Percentiles rank a stretch among this genome's conserved stretches.
Conservation (phyloP, 2,113 vertebrate species). For the Etia nguti region DNA sequence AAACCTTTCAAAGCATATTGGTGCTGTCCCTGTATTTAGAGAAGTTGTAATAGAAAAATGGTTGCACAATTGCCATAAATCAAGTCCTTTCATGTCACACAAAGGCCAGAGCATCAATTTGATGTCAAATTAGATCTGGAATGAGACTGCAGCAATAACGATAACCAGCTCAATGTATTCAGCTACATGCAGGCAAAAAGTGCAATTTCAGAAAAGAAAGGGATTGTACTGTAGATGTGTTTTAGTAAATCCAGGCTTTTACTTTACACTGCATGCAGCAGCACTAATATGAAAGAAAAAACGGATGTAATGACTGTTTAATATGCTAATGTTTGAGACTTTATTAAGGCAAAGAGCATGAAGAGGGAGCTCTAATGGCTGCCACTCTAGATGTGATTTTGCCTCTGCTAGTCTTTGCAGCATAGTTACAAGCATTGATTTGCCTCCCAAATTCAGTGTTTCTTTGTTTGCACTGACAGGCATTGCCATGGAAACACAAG, state of each 20-base stretch:
- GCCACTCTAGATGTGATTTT: background rate
- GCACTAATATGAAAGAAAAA: background rate
- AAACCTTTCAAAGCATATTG: background rate
- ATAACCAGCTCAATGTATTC: slow-evolving; percentile 2
- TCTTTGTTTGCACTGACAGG: slow-evolving; percentile 50
- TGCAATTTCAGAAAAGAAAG: background rate
- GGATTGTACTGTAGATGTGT: background rate
- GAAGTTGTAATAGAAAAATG: background rate
- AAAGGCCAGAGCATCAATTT: background rate
- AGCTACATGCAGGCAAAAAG: background rate
- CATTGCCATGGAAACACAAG: slow-evolving; percentile 59
- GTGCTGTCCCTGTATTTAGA: background rate
- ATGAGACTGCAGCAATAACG: slow-evolving; percentile 1
- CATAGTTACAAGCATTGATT: slow-evolving; percentile 24
- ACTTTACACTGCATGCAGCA: background rate
- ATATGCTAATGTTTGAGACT: background rate
- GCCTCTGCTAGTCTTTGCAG: background rate
- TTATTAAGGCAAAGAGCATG: background rate
- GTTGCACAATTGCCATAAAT: background rate
- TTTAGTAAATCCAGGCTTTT: background rate
- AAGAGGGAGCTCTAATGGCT: background rate
- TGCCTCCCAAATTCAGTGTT: slow-evolving; percentile 32
- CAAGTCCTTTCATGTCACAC: background rate
- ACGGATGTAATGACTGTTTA: background rate
- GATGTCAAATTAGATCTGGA: slow-evolving; percentile 21